A percentile compares a stretch with the other conserved stretches of the same genome.
These are phyloP conservation scores for Drosophila nigricruria DNA, from an alignment of 2,888 invertebrate genomes.

Conservation along the genomic window DNA sequence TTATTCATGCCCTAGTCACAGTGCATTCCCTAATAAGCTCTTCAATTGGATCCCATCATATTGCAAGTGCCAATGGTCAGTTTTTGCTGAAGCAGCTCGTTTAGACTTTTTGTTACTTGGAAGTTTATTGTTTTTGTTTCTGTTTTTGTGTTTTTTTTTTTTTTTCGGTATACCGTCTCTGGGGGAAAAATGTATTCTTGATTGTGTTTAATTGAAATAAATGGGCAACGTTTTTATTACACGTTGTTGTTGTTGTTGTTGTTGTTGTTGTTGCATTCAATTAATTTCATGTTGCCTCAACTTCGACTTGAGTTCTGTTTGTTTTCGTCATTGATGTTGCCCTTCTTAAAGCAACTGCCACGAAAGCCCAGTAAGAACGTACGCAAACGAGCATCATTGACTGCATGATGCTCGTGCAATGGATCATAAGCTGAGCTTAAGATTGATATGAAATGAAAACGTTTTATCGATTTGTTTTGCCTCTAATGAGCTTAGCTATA, in stretches of 20 bases:
- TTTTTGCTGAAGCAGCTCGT: slow-evolving; percentile 28
- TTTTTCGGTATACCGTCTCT: slow-evolving; percentile 28
- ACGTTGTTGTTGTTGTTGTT: slow-evolving; percentile 23
- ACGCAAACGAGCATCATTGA: not conserved
- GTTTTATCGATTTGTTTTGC: too few relatives aligned
- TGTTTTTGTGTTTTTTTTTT: slow-evolving; percentile 12
- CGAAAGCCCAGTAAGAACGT: not conserved
- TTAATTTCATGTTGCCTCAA: slow-evolving; percentile 48
- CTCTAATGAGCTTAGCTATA: not conserved
- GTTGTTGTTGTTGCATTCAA: slow-evolving; percentile 48
- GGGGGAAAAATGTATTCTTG: slow-evolving; percentile 62
- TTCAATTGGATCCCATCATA: slow-evolving; percentile 40
- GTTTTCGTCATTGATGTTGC: slow-evolving; percentile 31
- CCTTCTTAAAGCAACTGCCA: not conserved
- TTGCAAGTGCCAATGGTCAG: slow-evolving; percentile 40
- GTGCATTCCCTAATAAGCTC: not conserved
- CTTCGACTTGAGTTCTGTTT: slow-evolving; percentile 14
- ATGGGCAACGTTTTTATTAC: slow-evolving; percentile 68
- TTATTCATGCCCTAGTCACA: not conserved
- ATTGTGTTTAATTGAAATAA: slow-evolving; percentile 84
- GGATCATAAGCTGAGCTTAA: not conserved
- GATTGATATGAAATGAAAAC: too few relatives aligned
- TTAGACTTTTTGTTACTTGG: slow-evolving; percentile 15
- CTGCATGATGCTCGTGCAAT: not conserved
- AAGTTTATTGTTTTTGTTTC: slow-evolving; percentile 37